Conservation (phyloP, 2,888 invertebrate species). For the Carabus problematicus region DNA sequence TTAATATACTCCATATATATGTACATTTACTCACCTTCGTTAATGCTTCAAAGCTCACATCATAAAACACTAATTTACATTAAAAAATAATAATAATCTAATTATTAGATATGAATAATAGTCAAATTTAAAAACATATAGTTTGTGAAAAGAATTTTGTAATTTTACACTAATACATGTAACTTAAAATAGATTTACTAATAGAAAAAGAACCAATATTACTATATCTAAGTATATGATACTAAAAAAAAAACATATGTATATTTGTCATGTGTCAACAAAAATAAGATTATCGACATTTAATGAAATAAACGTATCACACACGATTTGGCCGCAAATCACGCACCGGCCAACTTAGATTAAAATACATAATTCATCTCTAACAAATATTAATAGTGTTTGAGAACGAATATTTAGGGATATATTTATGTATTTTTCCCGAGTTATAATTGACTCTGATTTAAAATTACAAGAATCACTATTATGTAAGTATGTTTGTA, state of each 20-base stretch:
- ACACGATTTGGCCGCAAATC: conserved; percentile 8
- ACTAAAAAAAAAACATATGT: neutral
- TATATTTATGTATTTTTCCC: conserved; percentile 24
- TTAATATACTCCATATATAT: no score
- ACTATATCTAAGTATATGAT: conserved; percentile 7
- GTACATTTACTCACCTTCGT: no score
- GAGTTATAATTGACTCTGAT: conserved; percentile 38
- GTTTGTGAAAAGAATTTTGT: conserved; percentile 8
- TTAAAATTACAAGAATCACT: conserved; percentile 28
- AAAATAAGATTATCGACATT: neutral
- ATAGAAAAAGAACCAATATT: conserved; percentile 6
- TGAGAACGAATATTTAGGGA: neutral
- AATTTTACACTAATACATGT: conserved; percentile 9
- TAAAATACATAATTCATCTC: neutral
- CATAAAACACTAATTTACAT: no score
- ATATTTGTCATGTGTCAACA: conserved; percentile 5
- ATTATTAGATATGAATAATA: no score
- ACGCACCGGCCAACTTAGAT: neutral
- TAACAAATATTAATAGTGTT: conserved; percentile 3
- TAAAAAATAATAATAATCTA: no score
- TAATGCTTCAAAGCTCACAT: no score
- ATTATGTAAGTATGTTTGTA: conserved; percentile 4
- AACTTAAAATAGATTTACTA: conserved; percentile 10
- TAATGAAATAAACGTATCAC: conserved; percentile 5
- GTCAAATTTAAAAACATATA: no score